Conservation (phyloP, 2,888 invertebrate genomes). For the Diplazon laetatorius region DNA sequence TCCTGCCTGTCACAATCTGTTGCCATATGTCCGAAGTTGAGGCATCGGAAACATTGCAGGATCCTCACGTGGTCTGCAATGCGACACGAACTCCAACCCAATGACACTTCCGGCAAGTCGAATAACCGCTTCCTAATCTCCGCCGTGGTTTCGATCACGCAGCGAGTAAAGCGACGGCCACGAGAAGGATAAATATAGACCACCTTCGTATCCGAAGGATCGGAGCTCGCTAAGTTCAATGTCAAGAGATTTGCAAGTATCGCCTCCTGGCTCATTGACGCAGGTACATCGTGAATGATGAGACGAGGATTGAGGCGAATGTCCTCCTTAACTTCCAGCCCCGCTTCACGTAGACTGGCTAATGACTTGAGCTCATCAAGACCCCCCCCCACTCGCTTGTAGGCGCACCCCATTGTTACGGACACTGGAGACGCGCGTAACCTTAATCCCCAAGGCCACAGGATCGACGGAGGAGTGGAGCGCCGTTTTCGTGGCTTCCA, state of each 20-base stretch:
- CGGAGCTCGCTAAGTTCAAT: background rate
- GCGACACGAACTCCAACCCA: constrained; percentile 4
- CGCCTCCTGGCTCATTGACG: background rate
- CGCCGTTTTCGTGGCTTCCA: background rate
- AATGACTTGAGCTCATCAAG: too few species aligned
- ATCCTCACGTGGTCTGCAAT: constrained; percentile 3
- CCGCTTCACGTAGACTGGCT: background rate
- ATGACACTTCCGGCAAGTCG: background rate
- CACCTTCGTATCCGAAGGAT: background rate
- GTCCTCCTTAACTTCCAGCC: background rate
- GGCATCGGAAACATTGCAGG: background rate
- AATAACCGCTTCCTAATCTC: constrained; percentile 12
- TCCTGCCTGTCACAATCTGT: background rate
- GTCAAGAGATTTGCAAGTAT: background rate
- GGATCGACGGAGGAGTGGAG: background rate
- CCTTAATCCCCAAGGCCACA: background rate
- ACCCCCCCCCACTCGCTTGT: background rate
- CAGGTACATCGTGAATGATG: background rate
- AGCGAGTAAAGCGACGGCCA: background rate
- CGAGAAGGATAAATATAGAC: background rate
- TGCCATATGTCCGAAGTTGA: background rate
- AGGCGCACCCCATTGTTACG: background rate
- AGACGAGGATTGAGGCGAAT: background rate
- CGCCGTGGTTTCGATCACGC: constrained; percentile 19
- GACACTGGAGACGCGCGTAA: background rate